Conservation (phyloP, 2,797 vertebrate species). For the Sorex maritimensis region DNA sequence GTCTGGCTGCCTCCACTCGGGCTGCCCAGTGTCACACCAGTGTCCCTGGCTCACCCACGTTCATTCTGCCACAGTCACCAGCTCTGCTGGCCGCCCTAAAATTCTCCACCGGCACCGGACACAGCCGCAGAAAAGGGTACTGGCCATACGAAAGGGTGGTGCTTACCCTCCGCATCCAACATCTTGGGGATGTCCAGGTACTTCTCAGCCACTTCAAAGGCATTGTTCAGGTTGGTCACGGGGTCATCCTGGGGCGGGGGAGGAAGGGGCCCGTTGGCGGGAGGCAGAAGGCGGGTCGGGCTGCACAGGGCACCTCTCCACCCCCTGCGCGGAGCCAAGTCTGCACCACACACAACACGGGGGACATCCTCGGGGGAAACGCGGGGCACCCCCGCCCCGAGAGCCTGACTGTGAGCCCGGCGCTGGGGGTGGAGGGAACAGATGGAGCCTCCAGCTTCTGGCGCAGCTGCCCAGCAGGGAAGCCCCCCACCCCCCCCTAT, state of each 20-base stretch:
- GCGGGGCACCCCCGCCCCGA: no score
- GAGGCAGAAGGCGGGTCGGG: not conserved
- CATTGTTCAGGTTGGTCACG: constrained; percentile 97
- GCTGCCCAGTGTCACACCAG: not conserved
- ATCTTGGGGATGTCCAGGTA: constrained; percentile 99
- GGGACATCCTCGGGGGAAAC: no score
- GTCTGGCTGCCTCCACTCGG: not conserved
- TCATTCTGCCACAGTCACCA: not conserved
- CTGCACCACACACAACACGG: not conserved
- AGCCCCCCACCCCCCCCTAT: not conserved
- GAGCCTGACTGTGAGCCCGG: no score
- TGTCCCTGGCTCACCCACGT: not conserved
- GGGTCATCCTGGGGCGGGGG: constrained; percentile 93
- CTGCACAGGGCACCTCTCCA: not conserved
- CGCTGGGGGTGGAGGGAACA: no score
- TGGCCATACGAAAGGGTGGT: not conserved
- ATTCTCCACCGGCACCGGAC: not conserved
- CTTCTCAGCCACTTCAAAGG: constrained; percentile 98
- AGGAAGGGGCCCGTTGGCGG: not conserved
- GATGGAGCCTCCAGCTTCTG: no score
- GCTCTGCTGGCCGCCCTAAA: not conserved
- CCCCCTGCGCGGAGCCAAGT: not conserved
- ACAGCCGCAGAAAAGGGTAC: fast-evolving
- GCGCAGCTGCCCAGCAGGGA: not conserved
- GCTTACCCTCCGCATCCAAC: constrained; percentile 97